Base-by-base conservation (phyloP, 2,113 vertebrate species). In the Andinoacara biseriatus region DNA sequence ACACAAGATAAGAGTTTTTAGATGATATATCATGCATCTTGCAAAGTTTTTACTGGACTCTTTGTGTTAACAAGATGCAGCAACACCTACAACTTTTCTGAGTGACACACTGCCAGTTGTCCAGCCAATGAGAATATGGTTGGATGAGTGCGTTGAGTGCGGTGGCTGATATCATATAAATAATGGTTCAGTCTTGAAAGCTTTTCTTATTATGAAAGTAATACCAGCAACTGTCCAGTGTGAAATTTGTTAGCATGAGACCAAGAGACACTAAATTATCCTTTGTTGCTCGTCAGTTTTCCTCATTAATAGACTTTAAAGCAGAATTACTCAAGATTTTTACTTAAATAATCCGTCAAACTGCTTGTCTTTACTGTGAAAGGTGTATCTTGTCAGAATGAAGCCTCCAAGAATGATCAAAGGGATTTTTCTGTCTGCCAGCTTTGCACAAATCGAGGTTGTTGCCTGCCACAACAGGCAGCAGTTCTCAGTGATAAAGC, bases 61-160 rank as follows among this genome's bases (percentile, higher is more conserved):
- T 29, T 52, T 69, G 65, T 31, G 1, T 31, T 72, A 49, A 49
- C 43, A 15, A 49, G 15, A 49, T 6, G 46, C 46, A 49, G 46
- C 15, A 13, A 72, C 17, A 20, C 10, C 65, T 52, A 8, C 5
- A 17, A 18, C 43, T 29, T 69, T 18, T 72, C 43, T 52, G 52
- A 72, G 65, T 0, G 31, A 52, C 20, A 29, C 24, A 29, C 65
- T 52, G 24, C 24, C 3, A 26, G 46, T 0, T 69, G 24, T 31
- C 49, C 65, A 31, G 2, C 29, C 24, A 31, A 13, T 69, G 65
- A 69, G 17, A 20, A 69, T 31, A 29, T 52, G 49, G 15, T 69
- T 49, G 63, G 26, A 29, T 67, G 65, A 49, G 15, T 29, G 9
- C 24, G 11, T 24, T n/a, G n/a, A n/a, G n/a, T 49, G 22, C 17